A percentile compares a stretch with the other conserved stretches of the same genome.
These are phyloP conservation scores for Linyphia triangularis DNA, from an alignment of 2,888 invertebrate species.

Conservation along the genomic window DNA sequence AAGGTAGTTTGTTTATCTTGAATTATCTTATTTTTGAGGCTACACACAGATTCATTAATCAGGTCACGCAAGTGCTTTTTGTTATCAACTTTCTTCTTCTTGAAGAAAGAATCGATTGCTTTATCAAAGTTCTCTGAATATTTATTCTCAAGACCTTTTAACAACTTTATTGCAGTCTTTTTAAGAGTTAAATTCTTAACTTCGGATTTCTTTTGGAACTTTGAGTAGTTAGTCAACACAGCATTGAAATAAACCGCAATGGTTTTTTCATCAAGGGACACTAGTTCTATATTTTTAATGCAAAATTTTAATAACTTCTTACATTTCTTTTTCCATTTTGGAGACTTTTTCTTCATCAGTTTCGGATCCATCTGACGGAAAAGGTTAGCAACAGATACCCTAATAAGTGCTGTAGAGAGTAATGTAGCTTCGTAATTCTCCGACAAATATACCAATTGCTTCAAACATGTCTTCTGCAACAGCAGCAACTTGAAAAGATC, in stretches of 20 bases:
- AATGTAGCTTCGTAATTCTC: neutral
- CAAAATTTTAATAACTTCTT: neutral
- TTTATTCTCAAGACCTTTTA: constrained; percentile 32
- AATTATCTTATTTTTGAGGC: constrained; percentile 77
- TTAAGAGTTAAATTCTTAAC: neutral
- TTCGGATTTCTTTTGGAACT: neutral
- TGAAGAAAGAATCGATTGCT: constrained; percentile 37
- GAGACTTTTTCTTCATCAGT: neutral
- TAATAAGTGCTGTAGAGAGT: constrained; percentile 12
- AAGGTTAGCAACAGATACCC: neutral
- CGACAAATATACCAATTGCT: neutral
- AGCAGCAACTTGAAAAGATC: constrained; percentile 23
- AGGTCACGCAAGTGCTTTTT: constrained; percentile 7
- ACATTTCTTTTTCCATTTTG: neutral
- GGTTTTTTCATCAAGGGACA: constrained; percentile 6
- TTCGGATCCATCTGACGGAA: neutral
- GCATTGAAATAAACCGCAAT: neutral
- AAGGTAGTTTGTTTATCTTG: constrained; percentile 81
- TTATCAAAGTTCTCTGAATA: constrained; percentile 66
- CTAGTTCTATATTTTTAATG: neutral
- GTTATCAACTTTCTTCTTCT: constrained; percentile 6
- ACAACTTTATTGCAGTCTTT: neutral
- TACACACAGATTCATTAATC: constrained; percentile 52
- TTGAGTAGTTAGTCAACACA: neutral
- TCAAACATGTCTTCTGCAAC: neutral